phyloP scores from a whole-genome alignment of 2,113 vertebrate species.

The Clupea harengus region DNA sequence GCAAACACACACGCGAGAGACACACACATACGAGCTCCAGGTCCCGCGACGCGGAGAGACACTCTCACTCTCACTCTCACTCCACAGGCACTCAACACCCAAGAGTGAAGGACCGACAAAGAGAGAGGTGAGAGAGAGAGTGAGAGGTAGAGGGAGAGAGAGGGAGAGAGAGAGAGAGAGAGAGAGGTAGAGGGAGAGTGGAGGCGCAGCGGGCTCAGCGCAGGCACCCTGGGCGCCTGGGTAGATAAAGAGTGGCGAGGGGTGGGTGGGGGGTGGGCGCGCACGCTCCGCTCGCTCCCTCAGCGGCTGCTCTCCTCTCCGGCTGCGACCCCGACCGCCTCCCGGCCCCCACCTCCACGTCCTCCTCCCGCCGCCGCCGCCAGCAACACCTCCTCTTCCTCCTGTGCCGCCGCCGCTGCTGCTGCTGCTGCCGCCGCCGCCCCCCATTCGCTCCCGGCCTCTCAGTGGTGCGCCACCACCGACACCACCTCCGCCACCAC shows the following conservation, averaged over 20 bases:
- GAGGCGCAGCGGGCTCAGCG: slow-evolving; percentile 33
- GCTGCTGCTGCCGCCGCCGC: slow-evolving; percentile 59
- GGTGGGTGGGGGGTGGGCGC: slow-evolving; percentile 56
- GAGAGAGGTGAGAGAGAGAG: slow-evolving; percentile 40
- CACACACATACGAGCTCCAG: not conserved
- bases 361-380: slow-evolving; percentile 43
- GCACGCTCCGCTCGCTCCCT: slow-evolving; percentile 26
- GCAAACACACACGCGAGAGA: not conserved
- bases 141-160: slow-evolving; percentile 18
- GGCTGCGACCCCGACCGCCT: slow-evolving; percentile 50
- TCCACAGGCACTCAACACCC: not conserved
- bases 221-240: slow-evolving; percentile 23
- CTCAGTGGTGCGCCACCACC: slow-evolving; percentile 64
- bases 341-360: slow-evolving; percentile 69
- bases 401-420: slow-evolving; percentile 57
- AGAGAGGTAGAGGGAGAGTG: slow-evolving; percentile 20
- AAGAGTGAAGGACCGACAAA: not conserved
- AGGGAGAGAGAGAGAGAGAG: slow-evolving; percentile 12
- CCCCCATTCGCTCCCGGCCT: slow-evolving; percentile 79
- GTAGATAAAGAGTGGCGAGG: slow-evolving; percentile 44
- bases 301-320: slow-evolving; percentile 26
- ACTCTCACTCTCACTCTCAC: not conserved
- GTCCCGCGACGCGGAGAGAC: not conserved
- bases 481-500: slow-evolving; percentile 17
- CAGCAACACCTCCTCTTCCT: slow-evolving; percentile 28